Evolutionary conservation across 2,113 vertebrate species (phyloP), one percentile per base, ranked within the genome.

Genomic region (Leptodactylus fuscus): DNA sequence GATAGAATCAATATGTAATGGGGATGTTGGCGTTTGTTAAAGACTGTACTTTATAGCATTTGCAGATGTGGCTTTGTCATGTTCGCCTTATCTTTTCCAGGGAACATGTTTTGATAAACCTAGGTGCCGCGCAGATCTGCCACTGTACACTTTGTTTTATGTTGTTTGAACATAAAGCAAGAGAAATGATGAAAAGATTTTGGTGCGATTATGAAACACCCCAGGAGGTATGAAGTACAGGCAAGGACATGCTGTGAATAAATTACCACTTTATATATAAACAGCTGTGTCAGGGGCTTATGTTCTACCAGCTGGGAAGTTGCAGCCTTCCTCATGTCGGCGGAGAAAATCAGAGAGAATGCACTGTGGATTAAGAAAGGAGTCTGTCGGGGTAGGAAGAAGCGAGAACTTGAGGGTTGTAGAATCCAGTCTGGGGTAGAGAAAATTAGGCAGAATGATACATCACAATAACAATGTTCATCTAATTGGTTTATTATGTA

Each of bases 171-270:
- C 48, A 86, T 10, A 86, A 81, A 86, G 77, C 60, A 60, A 44
- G 62, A 73, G 48, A 81, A 71, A 58, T 73, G 77, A 86, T 80
- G 84, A 86, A 86, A 86, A 86, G 76, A 86, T 86, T 80, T 85
- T 55, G 49, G 65, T 81, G 76, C 46, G 84, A 86, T 86, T 86
- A 86, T 73, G 74, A 81, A 86, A 73, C 65, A 73, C 76, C 77
- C 84, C 77, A 81, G 84, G 84, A 70, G 65, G 75, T 55, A 71
- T 81, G 77, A 86, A 80, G 84, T 73, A 81, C 77, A 86, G 38
- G 84, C 77, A 71, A 36, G 36, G 84, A 80, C 76, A 86, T 73
- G 84, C 84, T 86, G 77, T 73, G 77, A 58, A 86, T 81, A 86
- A 73, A 86, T 86, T 86, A 81, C 20, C 38, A 86, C 24, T 80